Evolutionary conservation across 2,113 vertebrate genomes (phyloP).

Genomic region (Hyaena hyaena): DNA sequence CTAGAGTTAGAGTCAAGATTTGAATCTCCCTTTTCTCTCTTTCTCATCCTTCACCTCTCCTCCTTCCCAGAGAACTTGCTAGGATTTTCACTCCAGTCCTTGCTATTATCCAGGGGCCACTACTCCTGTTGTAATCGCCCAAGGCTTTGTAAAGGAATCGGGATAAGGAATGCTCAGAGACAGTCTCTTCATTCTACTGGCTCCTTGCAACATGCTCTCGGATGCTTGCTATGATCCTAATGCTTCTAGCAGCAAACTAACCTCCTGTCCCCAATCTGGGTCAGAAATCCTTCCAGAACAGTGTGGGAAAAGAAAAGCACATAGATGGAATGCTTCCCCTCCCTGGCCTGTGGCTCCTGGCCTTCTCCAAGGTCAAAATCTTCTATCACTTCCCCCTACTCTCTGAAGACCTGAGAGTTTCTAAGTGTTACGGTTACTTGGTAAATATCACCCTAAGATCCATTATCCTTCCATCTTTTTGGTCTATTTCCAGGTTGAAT

Average conservation of each 20-base stretch:
- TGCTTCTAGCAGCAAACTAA: neutral
- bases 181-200: neutral
- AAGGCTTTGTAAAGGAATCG: neutral
- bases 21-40: neutral
- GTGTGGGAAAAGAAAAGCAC: neutral
- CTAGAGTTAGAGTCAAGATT: neutral
- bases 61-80: neutral
- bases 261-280: too few species aligned
- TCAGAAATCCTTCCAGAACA: neutral
- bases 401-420: neutral
- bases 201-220: neutral
- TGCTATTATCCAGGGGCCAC: neutral
- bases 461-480: neutral
- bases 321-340: neutral
- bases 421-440: neutral
- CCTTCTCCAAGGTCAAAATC: neutral
- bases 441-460: neutral
- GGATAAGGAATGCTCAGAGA: neutral
- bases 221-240: neutral
- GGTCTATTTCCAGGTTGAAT: neutral
- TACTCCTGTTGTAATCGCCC: neutral
- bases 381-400: neutral
- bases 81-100: neutral
- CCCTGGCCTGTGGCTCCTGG: neutral
- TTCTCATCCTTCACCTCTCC: neutral